Conservation (phyloP, 2,888 invertebrate genomes). For the Tiphia femorata region DNA sequence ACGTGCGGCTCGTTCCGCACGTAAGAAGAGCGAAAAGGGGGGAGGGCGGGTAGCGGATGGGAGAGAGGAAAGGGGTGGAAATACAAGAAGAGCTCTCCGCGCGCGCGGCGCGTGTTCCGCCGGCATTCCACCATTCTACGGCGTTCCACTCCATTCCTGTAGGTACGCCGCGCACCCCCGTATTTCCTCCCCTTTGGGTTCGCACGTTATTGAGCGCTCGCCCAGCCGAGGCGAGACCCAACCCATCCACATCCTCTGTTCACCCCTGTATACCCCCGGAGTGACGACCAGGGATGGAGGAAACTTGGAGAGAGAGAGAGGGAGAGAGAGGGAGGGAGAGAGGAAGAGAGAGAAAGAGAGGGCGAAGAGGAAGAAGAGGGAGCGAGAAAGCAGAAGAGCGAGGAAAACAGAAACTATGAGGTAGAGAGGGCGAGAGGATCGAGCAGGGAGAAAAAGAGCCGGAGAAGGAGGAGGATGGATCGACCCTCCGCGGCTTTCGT, state of each 20-base stretch:
- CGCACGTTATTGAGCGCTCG: constrained; percentile 76
- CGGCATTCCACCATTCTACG: constrained; percentile 54
- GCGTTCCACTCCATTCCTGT: constrained; percentile 58
- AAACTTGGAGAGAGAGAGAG: constrained; percentile 17
- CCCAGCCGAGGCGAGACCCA: constrained; percentile 74
- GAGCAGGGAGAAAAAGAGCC: constrained; percentile 43
- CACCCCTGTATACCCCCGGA: constrained; percentile 50
- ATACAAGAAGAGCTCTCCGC: constrained; percentile 4
- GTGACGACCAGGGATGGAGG: constrained; percentile 21
- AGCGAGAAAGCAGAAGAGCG: constrained; percentile 19
- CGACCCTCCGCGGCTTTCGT: constrained; percentile 48
- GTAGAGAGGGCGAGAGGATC: constrained; percentile 25
- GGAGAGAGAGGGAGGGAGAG: constrained; percentile 11
- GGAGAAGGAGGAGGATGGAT: constrained; percentile 24
- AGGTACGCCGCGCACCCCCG: constrained; percentile 55
- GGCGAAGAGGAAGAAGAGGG: constrained; percentile 14
- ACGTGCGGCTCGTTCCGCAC: constrained; percentile 49
- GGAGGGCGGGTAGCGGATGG: constrained; percentile 17
- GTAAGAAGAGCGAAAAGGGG: constrained; percentile 42
- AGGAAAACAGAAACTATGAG: constrained; percentile 13
- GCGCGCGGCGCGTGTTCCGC: constrained; percentile 35
- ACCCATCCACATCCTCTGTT: constrained; percentile 69
- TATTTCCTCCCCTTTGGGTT: constrained; percentile 72
- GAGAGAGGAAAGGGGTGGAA: constrained; percentile 21
- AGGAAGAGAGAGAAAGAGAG: constrained; percentile 18